Percentiles rank a stretch among this genome's conserved stretches.
phyloP scores from a whole-genome alignment of 2,113 vertebrate genomes.

The Labrus mixtus region DNA sequence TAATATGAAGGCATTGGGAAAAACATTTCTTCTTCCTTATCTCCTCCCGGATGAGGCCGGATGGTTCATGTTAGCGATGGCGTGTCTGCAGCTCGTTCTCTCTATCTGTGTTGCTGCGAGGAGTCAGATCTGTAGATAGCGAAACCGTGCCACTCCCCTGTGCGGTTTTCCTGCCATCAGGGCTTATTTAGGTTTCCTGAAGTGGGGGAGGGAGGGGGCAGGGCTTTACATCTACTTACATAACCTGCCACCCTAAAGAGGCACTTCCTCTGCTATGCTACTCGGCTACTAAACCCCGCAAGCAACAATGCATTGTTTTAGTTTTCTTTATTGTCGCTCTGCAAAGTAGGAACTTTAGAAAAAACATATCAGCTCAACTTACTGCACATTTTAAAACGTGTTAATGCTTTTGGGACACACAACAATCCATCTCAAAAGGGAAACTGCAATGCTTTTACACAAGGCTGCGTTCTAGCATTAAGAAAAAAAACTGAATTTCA shows the following conservation, averaged over 20 bases:
- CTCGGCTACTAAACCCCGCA: conserved; percentile 25
- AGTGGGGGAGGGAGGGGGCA: conserved; percentile 8
- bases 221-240: conserved; percentile 49
- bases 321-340: neutral
- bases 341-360: neutral
- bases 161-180: conserved; percentile 79
- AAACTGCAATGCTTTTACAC: neutral
- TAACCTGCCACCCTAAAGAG: conserved; percentile 70
- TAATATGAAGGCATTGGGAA: conserved; percentile 39
- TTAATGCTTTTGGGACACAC: too few relatives aligned
- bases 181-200: conserved; percentile 72
- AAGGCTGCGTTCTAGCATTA: neutral
- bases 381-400: too few relatives aligned
- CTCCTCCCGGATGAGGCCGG: conserved; percentile 47
- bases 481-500: neutral
- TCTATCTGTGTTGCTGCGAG: conserved; percentile 74
- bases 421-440: neutral
- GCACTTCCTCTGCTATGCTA: conserved; percentile 66
- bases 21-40: conserved; percentile 61
- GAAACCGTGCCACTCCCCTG: conserved; percentile 71
- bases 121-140: conserved; percentile 74
- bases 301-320: neutral
- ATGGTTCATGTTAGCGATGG: conserved; percentile 73
- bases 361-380: too few relatives aligned
- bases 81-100: conserved; percentile 75